phyloP scores from a whole-genome alignment of 2,797 vertebrate genomes.

The Peromyscus eremicus region DNA sequence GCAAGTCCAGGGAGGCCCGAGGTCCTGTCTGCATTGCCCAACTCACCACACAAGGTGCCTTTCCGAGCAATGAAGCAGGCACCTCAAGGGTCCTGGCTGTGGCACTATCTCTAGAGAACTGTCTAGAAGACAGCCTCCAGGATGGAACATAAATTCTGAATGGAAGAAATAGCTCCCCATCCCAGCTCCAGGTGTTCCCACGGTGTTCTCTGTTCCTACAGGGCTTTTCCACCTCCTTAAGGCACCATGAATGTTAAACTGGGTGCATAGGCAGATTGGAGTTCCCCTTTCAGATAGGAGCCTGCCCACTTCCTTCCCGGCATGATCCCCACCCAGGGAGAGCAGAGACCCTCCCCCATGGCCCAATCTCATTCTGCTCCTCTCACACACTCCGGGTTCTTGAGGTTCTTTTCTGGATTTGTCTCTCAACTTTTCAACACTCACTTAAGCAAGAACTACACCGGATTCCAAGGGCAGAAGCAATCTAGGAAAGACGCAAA shows the following conservation, averaged over 20 bases:
- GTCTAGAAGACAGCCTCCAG: not conserved
- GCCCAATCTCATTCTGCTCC: not conserved
- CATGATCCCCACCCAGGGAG: not conserved
- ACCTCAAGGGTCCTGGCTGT: not conserved
- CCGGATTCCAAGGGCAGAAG: not conserved
- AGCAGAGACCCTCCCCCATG: not conserved
- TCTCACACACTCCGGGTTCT: not conserved
- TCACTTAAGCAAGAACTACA: not conserved
- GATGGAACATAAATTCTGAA: not conserved
- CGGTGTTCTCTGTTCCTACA: not conserved
- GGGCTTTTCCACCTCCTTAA: not conserved
- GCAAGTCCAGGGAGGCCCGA: not conserved
- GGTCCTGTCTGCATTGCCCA: not conserved
- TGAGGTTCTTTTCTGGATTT: not conserved
- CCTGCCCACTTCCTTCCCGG: not conserved
- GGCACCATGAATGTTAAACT: not conserved
- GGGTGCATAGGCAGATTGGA: not conserved
- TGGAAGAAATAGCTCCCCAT: not conserved
- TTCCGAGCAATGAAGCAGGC: not conserved
- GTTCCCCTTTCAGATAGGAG: not conserved
- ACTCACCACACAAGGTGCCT: not conserved
- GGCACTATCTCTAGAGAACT: not conserved
- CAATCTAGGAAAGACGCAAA: not conserved
- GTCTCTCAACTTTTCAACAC: not conserved
- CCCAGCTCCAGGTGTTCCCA: not conserved